A percentile compares a stretch with the other conserved stretches of the same genome.
Conservation (phyloP, 1,140 invertebrate genomes). For the Zaprionus lachaisei region DNA sequence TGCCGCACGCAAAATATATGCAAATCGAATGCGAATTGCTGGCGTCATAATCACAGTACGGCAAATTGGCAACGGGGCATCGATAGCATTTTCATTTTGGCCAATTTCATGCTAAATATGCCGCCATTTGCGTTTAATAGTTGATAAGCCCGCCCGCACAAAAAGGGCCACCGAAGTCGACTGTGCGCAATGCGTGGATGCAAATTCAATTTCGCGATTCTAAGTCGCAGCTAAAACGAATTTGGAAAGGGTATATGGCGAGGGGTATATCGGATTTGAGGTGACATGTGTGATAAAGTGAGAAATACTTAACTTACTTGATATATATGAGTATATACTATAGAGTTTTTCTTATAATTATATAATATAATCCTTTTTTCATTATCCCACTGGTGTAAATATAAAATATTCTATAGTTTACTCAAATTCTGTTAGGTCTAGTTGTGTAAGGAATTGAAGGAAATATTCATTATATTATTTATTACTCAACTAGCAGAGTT, state of each 20-base stretch:
- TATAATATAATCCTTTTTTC: not conserved
- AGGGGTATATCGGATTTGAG: not conserved
- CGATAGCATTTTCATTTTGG: conserved; percentile 55
- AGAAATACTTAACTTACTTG: not conserved
- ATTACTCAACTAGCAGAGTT: not conserved
- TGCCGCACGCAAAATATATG: conserved; percentile 67
- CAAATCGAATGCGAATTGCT: conserved; percentile 75
- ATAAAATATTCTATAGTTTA: not conserved
- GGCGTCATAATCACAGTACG: conserved; percentile 53
- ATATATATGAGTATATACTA: no score
- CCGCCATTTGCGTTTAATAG: conserved; percentile 76
- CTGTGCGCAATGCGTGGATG: conserved; percentile 18
- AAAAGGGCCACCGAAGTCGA: conserved; percentile 10
- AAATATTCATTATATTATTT: not conserved
- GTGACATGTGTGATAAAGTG: not conserved
- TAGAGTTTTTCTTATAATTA: not conserved
- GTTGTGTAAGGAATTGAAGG: no score
- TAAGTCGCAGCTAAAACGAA: conserved; percentile 34
- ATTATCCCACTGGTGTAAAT: not conserved
- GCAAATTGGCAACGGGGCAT: conserved; percentile 11
- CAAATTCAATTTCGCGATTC: conserved; percentile 47
- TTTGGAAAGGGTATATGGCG: not conserved
- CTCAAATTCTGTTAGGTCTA: not conserved
- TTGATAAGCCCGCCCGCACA: conserved; percentile 60
- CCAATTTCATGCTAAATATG: conserved; percentile 76